Percentiles rank a stretch among this genome's conserved stretches.
Conservation (phyloP, 2,113 vertebrate species). For the Gobiocypris rarus region DNA sequence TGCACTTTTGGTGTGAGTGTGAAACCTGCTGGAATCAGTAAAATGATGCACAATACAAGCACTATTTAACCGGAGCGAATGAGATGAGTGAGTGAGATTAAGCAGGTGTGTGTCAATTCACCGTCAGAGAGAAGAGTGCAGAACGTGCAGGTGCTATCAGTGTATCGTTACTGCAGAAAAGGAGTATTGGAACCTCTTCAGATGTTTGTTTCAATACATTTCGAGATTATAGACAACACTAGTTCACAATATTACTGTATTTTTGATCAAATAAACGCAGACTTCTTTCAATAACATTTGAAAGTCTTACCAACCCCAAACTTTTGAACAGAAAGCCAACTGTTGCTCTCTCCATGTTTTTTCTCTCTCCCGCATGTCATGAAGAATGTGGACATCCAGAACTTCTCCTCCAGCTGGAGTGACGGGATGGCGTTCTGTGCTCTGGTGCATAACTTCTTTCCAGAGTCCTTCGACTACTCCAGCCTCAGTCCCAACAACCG, state of each 20-base stretch:
- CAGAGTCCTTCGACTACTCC: constrained; percentile 92
- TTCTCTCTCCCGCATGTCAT: not conserved
- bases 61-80: no score
- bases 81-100: no score
- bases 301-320: not conserved
- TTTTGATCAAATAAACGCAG: not conserved
- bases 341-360: not conserved
- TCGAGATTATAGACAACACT: no score
- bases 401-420: constrained; percentile 98
- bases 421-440: constrained; percentile 98
- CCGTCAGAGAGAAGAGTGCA: no score
- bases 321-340: not conserved
- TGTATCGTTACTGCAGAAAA: no score
- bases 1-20: no score
- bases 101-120: no score
- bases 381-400: constrained; percentile 95
- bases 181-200: no score
- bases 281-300: not conserved
- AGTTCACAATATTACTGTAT: not conserved
- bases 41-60: no score
- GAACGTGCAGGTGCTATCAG: no score
- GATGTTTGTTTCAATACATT: no score
- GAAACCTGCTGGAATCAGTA: no score
- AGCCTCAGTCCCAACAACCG: constrained; percentile 91
- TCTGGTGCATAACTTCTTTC: constrained; percentile 97